These are phyloP conservation scores for Capromys pilorides DNA, from an alignment of 2,797 vertebrate species.

Conservation along the genomic window DNA sequence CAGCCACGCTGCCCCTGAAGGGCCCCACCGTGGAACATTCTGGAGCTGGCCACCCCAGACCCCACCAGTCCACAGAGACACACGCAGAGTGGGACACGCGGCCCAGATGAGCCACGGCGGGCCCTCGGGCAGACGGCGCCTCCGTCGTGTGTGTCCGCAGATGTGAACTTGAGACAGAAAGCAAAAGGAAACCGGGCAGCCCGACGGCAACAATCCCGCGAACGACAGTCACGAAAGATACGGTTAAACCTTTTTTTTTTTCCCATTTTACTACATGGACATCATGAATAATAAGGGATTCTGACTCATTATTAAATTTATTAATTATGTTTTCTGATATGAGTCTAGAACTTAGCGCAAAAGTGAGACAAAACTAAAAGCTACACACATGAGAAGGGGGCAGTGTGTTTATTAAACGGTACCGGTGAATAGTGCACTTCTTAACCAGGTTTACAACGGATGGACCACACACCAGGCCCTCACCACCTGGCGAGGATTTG, in stretches of 20 bases:
- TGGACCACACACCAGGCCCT: conserved; percentile 64
- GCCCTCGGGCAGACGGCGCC: conserved; percentile 77
- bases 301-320: conserved; percentile 86
- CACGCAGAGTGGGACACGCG: not conserved
- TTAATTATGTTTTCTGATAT: conserved; percentile 88
- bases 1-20: conserved; percentile 44
- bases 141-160: conserved; percentile 72
- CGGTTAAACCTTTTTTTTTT: conserved; percentile 59
- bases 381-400: conserved; percentile 36
- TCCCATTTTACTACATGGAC: conserved; percentile 81
- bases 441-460: conserved; percentile 79
- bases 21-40: conserved; percentile 60
- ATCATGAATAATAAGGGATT: conserved; percentile 85
- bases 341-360: conserved; percentile 86
- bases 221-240: conserved; percentile 76
- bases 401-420: conserved; percentile 65
- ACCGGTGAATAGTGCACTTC: conserved; percentile 62
- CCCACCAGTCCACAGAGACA: conserved; percentile 35
- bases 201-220: conserved; percentile 64
- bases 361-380: conserved; percentile 80
- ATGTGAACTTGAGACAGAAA: not conserved
- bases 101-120: not conserved
- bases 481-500: conserved; percentile 62
- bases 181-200: conserved; percentile 72
- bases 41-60: conserved; percentile 44